Evolutionary conservation across 1,140 invertebrate genomes (phyloP), one percentile per base, ranked within the genome.

Genomic region (Lordiphosa stackelbergi): DNA sequence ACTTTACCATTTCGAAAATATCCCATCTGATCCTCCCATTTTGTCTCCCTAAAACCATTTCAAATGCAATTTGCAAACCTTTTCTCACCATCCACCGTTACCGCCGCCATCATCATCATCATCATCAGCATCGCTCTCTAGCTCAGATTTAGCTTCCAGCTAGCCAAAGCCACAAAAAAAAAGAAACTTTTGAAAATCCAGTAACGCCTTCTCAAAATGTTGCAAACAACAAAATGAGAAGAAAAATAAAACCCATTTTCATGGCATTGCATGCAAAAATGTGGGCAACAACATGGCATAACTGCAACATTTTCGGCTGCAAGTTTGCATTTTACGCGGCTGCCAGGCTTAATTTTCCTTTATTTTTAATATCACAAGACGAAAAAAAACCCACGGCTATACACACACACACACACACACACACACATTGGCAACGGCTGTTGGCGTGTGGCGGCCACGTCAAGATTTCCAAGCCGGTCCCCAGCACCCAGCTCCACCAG

Each of bases 281-380:
- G 73, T 78, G 57, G 74, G 70, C 63, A 74, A 51, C 48, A 38
- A 35, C 35, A 16, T 22, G 62, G 64, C 69, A 73, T 72, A 73
- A 73, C 70, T 73, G 71, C 75, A 81, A 72, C 75, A 75, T 79
- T 79, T 46, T 79, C 68, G 63, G 75, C 65, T 81, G 71, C 68
- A 75, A 81, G 75, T 81, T 81, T 75, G 72, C 75, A 75, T 81
- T 83, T 81, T 83, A 72, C 72, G 77, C 77, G 77, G 77, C 78
- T 83, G 77, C 77, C 73, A 83, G 77, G 77, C 77, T 83, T 83
- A 84, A 83, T 83, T 83, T 83, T 77, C 48, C 64, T 81, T 70
- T 75, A 57, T 71, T 79, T 81, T 81, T 83, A 72, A 81, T 81
- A 79, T 70, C 66, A 65, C 75, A 79, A 60, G 57, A 51, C 57